Percentiles rank a stretch among this genome's conserved stretches.
Evolutionary conservation across 2,113 vertebrate species (phyloP).

Genomic region (Hippoglossus stenolepis): DNA sequence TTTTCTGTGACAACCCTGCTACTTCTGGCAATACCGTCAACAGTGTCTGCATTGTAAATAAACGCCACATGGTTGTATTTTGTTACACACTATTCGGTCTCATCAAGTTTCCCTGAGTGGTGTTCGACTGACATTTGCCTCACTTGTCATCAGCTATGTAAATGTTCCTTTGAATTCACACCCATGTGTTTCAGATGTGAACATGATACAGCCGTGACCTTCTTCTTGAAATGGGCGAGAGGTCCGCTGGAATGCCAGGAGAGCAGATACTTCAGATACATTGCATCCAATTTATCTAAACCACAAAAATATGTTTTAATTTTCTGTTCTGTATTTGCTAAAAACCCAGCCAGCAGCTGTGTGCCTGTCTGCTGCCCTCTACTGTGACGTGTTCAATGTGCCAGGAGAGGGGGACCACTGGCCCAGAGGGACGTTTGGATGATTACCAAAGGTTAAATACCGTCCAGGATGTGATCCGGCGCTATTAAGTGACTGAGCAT

Average conservation of each 20-base stretch:
- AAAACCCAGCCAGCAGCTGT: background rate
- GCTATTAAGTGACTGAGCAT: background rate
- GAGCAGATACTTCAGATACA: constrained; percentile 3
- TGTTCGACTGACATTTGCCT: constrained; percentile 15
- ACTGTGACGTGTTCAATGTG: background rate
- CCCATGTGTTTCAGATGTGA: constrained; percentile 41
- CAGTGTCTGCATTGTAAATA: constrained; percentile 34
- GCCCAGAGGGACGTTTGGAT: background rate
- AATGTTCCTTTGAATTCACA: constrained; percentile 49
- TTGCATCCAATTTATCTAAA: constrained; percentile 8
- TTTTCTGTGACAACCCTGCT: background rate
- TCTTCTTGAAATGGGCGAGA: constrained; percentile 37
- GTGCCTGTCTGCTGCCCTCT: background rate
- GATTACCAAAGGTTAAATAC: constrained; percentile 11
- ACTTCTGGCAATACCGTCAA: constrained; percentile 17
- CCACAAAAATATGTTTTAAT: constrained; percentile 7
- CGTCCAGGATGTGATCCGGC: background rate
- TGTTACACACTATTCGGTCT: constrained; percentile 3
- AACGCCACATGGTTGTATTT: constrained; percentile 33
- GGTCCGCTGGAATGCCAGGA: background rate
- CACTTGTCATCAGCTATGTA: constrained; percentile 29
- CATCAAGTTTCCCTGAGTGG: background rate
- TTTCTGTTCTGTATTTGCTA: background rate
- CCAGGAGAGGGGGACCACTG: background rate
- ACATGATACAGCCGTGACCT: constrained; percentile 59